Evolutionary conservation across 1,140 invertebrate species (phyloP).

Genomic region (Plectus sambesii): DNA sequence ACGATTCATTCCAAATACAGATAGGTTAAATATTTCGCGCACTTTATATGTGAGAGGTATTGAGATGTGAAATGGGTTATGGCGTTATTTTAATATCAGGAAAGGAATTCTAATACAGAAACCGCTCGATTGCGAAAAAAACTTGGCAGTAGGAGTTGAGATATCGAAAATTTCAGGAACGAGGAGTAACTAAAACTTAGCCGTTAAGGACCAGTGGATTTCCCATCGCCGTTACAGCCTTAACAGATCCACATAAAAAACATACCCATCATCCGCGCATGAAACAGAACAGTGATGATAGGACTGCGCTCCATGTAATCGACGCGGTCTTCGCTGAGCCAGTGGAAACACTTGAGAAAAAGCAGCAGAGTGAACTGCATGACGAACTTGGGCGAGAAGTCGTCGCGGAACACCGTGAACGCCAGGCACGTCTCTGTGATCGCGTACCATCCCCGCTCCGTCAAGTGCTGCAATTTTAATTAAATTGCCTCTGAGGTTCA

Average conservation of each 20-base stretch:
- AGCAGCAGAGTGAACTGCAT: constrained; percentile 88
- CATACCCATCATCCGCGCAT: constrained; percentile 73
- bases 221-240: neutral
- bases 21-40: constrained; percentile 11
- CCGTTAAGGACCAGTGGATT: neutral
- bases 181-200: no score
- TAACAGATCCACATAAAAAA: constrained; percentile 26
- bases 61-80: no score
- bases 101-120: no score
- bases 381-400: constrained; percentile 96
- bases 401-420: constrained; percentile 97
- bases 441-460: constrained; percentile 97
- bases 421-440: constrained; percentile 94
- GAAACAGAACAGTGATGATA: constrained; percentile 85
- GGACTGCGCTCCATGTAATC: constrained; percentile 99
- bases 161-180: no score
- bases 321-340: constrained; percentile 94
- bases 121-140: no score
- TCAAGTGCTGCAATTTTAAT: constrained; percentile 73
- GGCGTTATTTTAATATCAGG: no score
- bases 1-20: constrained; percentile 9
- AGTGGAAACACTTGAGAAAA: constrained; percentile 98
- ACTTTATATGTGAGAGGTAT: constrained; percentile 1
- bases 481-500: no score
- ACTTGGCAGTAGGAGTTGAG: no score